Evolutionary conservation across 2,797 vertebrate genomes (phyloP).

Genomic region (Poecilia gillii): DNA sequence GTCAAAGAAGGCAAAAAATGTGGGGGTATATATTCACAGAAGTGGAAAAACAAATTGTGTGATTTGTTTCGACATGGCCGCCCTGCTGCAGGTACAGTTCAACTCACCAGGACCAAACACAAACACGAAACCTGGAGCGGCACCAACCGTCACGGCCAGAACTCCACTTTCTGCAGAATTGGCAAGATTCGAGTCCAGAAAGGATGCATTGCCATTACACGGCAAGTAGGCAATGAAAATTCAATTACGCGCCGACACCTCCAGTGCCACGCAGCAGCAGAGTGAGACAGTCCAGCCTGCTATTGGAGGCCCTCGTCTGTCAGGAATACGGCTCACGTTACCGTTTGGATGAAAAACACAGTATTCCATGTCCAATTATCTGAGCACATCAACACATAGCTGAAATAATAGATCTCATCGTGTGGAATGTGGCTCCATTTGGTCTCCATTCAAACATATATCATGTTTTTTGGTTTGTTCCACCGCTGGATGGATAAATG

Average conservation of each 20-base stretch:
- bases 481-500: slow-evolving; percentile 22
- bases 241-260: slow-evolving; percentile 62
- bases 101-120: slow-evolving; percentile 38
- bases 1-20: slow-evolving; percentile 25
- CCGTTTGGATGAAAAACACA: slow-evolving; percentile 39
- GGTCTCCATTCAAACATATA: slow-evolving; percentile 43
- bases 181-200: slow-evolving; percentile 57
- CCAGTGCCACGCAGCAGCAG: slow-evolving; percentile 24
- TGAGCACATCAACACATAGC: slow-evolving; percentile 45
- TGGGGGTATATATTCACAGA: slow-evolving; percentile 25
- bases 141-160: slow-evolving; percentile 42
- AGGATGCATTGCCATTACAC: slow-evolving; percentile 61
- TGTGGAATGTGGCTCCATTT: slow-evolving; percentile 34
- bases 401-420: slow-evolving; percentile 48
- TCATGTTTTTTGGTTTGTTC: slow-evolving; percentile 50
- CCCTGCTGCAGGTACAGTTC: slow-evolving; percentile 51
- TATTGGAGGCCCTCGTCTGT: slow-evolving; percentile 6
- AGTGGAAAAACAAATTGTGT: slow-evolving; percentile 49
- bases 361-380: slow-evolving; percentile 49
- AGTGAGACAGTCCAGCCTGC: slow-evolving; percentile 41
- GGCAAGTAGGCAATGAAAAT: slow-evolving; percentile 69
- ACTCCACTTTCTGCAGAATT: slow-evolving; percentile 47
- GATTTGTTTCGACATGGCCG: slow-evolving; percentile 38
- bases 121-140: slow-evolving; percentile 59
- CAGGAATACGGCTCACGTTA: slow-evolving; percentile 30